A percentile compares a stretch with the other conserved stretches of the same genome.
Conservation (phyloP, 2,113 vertebrate genomes). For the Campylorhamphus procurvoides region DNA sequence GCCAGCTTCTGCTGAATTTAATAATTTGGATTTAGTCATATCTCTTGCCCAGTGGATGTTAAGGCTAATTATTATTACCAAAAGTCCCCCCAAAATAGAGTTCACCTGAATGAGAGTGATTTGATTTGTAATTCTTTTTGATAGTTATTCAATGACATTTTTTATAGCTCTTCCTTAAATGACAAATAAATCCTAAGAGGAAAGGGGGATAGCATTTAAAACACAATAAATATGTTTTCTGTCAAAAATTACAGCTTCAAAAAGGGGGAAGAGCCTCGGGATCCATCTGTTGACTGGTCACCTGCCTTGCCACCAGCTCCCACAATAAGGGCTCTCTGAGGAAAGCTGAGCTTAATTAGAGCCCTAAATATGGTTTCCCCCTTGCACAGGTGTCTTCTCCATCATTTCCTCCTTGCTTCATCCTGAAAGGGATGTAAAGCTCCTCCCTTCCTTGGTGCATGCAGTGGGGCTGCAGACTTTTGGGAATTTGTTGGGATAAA, state of each 20-base stretch:
- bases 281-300: neutral
- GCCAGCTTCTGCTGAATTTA: neutral
- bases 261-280: neutral
- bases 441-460: rapidly evolving
- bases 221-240: neutral
- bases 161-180: neutral
- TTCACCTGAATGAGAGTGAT: neutral
- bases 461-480: too few relatives aligned
- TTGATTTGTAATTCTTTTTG: neutral
- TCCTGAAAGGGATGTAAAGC: neutral
- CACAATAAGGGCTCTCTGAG: neutral
- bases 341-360: neutral
- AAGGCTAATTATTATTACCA: neutral
- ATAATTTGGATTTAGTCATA: neutral
- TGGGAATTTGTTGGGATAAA: rapidly evolving
- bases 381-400: neutral
- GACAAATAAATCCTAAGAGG: neutral
- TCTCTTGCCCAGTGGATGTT: neutral
- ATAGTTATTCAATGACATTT: neutral
- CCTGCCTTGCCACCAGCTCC: neutral
- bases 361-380: neutral
- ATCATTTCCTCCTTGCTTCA: neutral
- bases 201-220: neutral
- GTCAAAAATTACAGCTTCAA: neutral
- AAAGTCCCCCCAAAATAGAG: neutral